Conservation (phyloP, 2,888 invertebrate species). For the Dolichopus griseipennis region DNA sequence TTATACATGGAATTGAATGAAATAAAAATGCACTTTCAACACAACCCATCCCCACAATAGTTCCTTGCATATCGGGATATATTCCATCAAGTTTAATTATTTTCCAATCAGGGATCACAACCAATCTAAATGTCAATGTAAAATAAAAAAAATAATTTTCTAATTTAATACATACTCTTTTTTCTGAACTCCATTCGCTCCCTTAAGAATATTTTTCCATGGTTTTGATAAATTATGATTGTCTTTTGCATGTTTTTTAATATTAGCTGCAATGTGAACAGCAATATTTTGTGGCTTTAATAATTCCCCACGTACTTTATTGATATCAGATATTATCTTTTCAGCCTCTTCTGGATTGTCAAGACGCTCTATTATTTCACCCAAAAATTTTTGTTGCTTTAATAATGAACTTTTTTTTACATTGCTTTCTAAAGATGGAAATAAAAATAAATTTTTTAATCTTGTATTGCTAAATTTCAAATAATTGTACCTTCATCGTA, state of each 20-base stretch:
- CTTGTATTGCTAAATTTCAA: background rate
- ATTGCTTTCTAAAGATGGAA: conserved; percentile 55
- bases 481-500: conserved; percentile 48
- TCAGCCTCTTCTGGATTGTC: conserved; percentile 46
- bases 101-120: conserved; percentile 29
- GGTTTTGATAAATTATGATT: conserved; percentile 36
- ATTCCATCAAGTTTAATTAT: conserved; percentile 30
- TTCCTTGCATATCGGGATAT: conserved; percentile 46
- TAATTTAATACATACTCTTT: conserved; percentile 8
- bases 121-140: conserved; percentile 13
- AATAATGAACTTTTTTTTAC: conserved; percentile 60
- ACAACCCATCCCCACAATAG: conserved; percentile 70
- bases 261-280: conserved; percentile 64
- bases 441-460: conserved; percentile 7
- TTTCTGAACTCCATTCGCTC: conserved; percentile 23
- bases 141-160: conserved; percentile 21
- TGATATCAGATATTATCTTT: conserved; percentile 47
- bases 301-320: conserved; percentile 51
- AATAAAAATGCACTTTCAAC: conserved; percentile 69
- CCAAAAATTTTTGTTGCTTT: conserved; percentile 68
- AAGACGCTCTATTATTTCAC: conserved; percentile 53
- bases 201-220: conserved; percentile 46
- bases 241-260: conserved; percentile 32
- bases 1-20: conserved; percentile 59
- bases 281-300: conserved; percentile 53